Evolutionary conservation across 2,888 invertebrate species (phyloP).

Genomic region (Xestoiulus laeticollis): DNA sequence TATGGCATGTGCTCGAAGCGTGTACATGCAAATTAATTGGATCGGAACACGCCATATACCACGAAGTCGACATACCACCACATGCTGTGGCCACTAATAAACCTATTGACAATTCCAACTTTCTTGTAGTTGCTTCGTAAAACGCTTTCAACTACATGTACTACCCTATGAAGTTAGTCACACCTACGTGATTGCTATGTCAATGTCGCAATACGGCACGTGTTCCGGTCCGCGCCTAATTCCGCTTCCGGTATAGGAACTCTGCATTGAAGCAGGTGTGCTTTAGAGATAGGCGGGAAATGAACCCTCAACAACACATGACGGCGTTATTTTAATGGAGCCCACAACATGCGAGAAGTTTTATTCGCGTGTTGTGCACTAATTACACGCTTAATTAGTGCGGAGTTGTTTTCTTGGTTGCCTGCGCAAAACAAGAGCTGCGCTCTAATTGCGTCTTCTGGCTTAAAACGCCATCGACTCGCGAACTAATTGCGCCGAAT

Average conservation of each 20-base stretch:
- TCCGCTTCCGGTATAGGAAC: background rate
- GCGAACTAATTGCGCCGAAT: background rate
- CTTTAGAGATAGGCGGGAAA: background rate
- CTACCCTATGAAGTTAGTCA: too few species aligned
- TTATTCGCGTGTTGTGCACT: background rate
- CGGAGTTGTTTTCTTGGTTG: background rate
- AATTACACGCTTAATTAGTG: background rate
- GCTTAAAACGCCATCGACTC: background rate
- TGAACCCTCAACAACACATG: background rate
- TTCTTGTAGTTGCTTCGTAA: too few species aligned
- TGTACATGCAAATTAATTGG: too few species aligned
- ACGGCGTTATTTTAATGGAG: background rate
- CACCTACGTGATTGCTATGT: too few species aligned
- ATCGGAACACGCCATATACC: too few species aligned
- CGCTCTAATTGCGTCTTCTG: background rate
- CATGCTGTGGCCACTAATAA: too few species aligned
- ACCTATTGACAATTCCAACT: too few species aligned
- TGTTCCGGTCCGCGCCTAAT: background rate
- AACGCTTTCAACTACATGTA: too few species aligned
- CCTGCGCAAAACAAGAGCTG: background rate
- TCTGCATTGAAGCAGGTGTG: background rate
- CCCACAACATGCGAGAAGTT: background rate
- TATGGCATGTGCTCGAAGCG: too few species aligned
- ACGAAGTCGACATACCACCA: too few species aligned
- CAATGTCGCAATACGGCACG: too few species aligned